These are phyloP conservation scores for Remorina albescens DNA, from an alignment of 2,797 vertebrate genomes.

Conservation along the genomic window DNA sequence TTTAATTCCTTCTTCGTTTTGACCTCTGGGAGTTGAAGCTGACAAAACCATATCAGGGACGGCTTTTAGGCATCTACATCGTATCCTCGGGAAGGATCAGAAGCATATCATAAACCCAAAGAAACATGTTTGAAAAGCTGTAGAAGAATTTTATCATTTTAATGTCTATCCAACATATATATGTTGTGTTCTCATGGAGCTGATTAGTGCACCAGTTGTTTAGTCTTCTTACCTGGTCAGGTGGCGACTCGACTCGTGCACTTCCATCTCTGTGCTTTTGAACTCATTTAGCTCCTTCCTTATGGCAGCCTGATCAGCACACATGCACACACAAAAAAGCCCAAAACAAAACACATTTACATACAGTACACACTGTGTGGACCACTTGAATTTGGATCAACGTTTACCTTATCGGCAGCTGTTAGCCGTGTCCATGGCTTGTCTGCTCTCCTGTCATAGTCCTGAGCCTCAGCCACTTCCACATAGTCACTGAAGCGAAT, in stretches of 20 bases:
- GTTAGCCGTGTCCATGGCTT: slow-evolving; percentile 98
- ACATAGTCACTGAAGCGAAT: slow-evolving; percentile 99
- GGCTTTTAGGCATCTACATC: too few species aligned
- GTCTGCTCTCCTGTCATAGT: slow-evolving; percentile 96
- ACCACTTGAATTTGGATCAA: not conserved
- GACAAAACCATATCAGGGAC: too few species aligned
- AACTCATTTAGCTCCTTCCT: slow-evolving; percentile 99
- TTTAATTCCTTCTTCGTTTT: too few species aligned
- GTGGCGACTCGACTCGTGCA: slow-evolving; percentile 98
- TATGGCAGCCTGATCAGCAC: slow-evolving; percentile 92
- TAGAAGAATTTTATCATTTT: too few species aligned
- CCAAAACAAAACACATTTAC: too few species aligned
- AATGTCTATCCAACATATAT: too few species aligned
- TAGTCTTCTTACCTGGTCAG: slow-evolving; percentile 89
- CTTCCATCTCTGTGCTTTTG: slow-evolving; percentile 99
- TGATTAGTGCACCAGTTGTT: too few species aligned
- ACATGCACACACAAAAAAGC: slow-evolving; percentile 27
- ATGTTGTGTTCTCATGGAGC: not conserved
- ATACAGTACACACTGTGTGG: not conserved
- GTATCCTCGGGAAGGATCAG: too few species aligned
- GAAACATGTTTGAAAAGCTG: too few species aligned
- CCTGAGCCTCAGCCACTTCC: slow-evolving; percentile 96
- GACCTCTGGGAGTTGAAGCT: too few species aligned
- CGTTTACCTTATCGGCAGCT: slow-evolving; percentile 92
- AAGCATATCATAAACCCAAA: too few species aligned